Conservation (phyloP, 2,113 vertebrate species). For the Lepisosteus osseus region DNA sequence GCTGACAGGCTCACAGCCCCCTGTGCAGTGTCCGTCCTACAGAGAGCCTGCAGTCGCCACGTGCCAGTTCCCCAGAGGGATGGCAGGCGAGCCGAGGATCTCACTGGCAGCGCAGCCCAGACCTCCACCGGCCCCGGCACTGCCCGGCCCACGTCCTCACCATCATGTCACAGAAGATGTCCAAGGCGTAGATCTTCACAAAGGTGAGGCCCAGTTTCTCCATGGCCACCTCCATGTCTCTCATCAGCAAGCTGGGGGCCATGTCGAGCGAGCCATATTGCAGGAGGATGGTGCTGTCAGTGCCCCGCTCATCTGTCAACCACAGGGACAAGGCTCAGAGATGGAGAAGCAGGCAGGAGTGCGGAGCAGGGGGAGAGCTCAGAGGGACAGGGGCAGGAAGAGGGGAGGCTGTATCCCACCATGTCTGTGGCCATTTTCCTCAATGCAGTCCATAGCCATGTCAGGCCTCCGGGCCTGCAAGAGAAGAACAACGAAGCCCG, state of each 20-base stretch:
- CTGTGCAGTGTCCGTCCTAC: no score
- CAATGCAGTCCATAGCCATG: conserved; percentile 49
- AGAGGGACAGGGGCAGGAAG: no score
- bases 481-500: background rate
- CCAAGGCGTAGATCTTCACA: conserved; percentile 68
- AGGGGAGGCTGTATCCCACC: no score
- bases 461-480: conserved; percentile 50
- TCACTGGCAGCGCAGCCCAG: no score
- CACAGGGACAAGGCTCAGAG: background rate
- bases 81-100: no score
- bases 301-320: conserved; percentile 38
- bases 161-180: conserved; percentile 77
- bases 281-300: conserved; percentile 42
- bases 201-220: conserved; percentile 60
- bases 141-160: conserved; percentile 41
- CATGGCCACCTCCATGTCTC: conserved; percentile 65
- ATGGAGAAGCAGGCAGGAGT: no score
- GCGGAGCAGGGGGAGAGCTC: no score
- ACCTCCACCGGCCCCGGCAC: background rate
- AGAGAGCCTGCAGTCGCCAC: no score
- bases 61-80: no score
- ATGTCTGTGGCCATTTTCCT: conserved; percentile 29
- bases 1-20: no score
- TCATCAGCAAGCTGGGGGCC: conserved; percentile 50
- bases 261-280: conserved; percentile 39